Evolutionary conservation across 2,797 vertebrate species (phyloP).

Genomic region (Sebastes glaucus): DNA sequence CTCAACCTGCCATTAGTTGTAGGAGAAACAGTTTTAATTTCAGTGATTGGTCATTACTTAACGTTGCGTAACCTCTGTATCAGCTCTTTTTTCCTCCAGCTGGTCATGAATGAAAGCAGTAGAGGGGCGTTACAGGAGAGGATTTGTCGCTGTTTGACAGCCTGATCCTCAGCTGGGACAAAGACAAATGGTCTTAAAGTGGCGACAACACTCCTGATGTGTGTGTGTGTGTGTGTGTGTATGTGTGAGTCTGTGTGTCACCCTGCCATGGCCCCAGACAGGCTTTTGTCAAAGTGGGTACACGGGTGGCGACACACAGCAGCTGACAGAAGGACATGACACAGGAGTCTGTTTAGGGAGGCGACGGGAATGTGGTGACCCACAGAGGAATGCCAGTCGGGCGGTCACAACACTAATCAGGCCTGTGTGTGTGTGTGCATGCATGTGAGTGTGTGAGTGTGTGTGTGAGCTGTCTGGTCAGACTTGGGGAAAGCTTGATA

Average conservation of each 20-base stretch:
- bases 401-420: conserved; percentile 50
- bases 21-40: neutral
- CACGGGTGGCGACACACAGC: conserved; percentile 74
- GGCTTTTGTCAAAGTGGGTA: conserved; percentile 75
- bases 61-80: no score
- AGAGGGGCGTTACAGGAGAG: conserved; percentile 5
- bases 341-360: conserved; percentile 79
- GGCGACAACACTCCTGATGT: conserved; percentile 53
- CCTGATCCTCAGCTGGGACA: conserved; percentile 43
- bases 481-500: neutral
- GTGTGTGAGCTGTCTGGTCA: neutral
- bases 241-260: conserved; percentile 28
- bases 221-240: conserved; percentile 20
- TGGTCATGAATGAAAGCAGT: conserved; percentile 35
- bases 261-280: conserved; percentile 68
- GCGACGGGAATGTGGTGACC: conserved; percentile 76
- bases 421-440: neutral
- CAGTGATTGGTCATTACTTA: neutral
- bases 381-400: conserved; percentile 49
- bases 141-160: conserved; percentile 10
- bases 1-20: neutral
- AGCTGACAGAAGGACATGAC: conserved; percentile 82
- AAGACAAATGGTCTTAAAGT: conserved; percentile 74
- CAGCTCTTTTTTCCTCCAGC: neutral
- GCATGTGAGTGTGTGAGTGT: neutral